Percentiles rank a stretch among this genome's conserved stretches.
phyloP scores from a whole-genome alignment of 2,888 invertebrate species.

The Drosophila imparisetae region DNA sequence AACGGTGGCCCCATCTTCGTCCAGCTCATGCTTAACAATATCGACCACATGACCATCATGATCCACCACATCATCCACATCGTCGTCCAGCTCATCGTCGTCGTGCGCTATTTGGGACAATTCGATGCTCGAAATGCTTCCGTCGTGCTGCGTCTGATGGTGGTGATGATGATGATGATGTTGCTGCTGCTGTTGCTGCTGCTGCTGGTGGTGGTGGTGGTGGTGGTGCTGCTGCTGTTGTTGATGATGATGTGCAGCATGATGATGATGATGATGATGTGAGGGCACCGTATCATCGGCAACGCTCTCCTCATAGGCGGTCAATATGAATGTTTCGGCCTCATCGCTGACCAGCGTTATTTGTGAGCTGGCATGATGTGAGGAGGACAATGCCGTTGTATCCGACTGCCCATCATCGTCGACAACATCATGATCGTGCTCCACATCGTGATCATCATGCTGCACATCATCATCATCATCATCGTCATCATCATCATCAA shows the following conservation, averaged over 20 bases:
- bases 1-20: slow-evolving; percentile 77
- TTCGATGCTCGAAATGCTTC: slow-evolving; percentile 74
- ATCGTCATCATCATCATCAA: slow-evolving; percentile 48
- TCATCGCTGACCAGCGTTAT: slow-evolving; percentile 80
- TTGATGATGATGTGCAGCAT: slow-evolving; percentile 31
- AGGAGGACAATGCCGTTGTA: slow-evolving; percentile 50
- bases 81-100: slow-evolving; percentile 60
- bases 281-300: slow-evolving; percentile 73
- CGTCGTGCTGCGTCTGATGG: slow-evolving; percentile 72
- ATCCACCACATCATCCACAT: slow-evolving; percentile 63
- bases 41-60: slow-evolving; percentile 76
- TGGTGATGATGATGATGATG: slow-evolving; percentile 62
- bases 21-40: slow-evolving; percentile 76
- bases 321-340: slow-evolving; percentile 77
- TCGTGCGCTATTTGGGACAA: slow-evolving; percentile 64
- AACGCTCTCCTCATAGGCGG: slow-evolving; percentile 80
- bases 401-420: slow-evolving; percentile 71
- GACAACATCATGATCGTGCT: slow-evolving; percentile 49
- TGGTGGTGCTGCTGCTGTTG: slow-evolving; percentile 54
- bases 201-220: slow-evolving; percentile 48
- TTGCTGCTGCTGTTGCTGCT: slow-evolving; percentile 52
- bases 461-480: slow-evolving; percentile 17
- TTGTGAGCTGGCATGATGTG: slow-evolving; percentile 68
- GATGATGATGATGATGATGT: slow-evolving; percentile 49
- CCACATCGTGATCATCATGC: slow-evolving; percentile 29